These are phyloP conservation scores for Phyllopteryx taeniolatus DNA, from an alignment of 2,113 vertebrate species.

Conservation along the genomic window DNA sequence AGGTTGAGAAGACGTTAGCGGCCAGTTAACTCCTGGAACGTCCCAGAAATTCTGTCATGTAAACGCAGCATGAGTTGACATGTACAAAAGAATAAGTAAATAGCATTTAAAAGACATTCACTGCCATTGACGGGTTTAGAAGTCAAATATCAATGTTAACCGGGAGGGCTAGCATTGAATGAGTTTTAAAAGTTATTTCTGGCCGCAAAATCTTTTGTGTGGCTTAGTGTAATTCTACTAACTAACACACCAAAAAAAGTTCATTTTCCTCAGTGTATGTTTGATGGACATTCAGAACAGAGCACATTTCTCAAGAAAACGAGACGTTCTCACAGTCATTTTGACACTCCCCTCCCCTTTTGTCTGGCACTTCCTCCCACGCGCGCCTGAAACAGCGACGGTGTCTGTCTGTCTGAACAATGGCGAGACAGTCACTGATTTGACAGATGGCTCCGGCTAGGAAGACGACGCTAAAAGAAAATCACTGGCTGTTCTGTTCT, in stretches of 20 bases:
- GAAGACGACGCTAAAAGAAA: not conserved
- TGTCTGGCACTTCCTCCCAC: slow-evolving; percentile 5
- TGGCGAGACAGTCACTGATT: not conserved
- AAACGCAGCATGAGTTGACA: no score
- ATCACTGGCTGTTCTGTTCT: not conserved
- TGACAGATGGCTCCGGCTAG: not conserved
- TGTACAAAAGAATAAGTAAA: no score
- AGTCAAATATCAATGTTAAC: no score
- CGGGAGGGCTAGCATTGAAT: no score
- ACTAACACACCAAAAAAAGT: not conserved
- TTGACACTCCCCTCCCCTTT: not conserved
- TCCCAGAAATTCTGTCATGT: no score
- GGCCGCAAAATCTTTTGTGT: no score
- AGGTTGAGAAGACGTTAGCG: no score
- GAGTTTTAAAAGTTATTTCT: no score
- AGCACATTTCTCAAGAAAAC: not conserved
- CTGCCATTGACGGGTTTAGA: no score
- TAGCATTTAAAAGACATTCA: no score
- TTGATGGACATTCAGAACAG: not conserved
- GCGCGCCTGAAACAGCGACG: not conserved
- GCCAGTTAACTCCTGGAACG: no score
- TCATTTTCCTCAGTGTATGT: not conserved
- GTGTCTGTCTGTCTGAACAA: not conserved
- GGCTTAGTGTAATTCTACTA: not conserved
- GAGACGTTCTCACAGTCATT: not conserved